These are phyloP conservation scores for Pseudomyrmex concolor DNA, from an alignment of 1,140 invertebrate species.

Conservation along the genomic window DNA sequence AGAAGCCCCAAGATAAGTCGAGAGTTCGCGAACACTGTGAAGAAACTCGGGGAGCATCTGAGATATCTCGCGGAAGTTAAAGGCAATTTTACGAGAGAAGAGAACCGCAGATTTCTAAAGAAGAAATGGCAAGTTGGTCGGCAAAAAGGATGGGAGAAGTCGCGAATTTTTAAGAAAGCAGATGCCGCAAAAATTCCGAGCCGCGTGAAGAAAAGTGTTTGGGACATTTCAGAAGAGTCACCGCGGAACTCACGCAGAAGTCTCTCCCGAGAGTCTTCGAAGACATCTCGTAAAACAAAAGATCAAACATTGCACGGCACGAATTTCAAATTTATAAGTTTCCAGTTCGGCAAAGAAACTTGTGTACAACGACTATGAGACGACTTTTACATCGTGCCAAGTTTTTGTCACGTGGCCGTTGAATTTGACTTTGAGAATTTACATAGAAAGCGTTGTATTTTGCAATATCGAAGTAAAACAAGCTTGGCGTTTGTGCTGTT, in stretches of 20 bases:
- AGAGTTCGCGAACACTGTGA: slow-evolving; percentile 7
- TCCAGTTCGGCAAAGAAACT: not conserved
- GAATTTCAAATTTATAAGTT: slow-evolving; percentile 19
- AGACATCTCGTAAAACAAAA: not conserved
- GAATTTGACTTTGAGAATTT: slow-evolving; percentile 9
- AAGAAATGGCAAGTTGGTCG: slow-evolving; percentile 32
- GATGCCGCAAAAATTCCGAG: slow-evolving; percentile 28
- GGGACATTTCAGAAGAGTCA: slow-evolving; percentile 6
- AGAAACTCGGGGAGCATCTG: slow-evolving; percentile 8
- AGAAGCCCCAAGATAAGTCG: slow-evolving; percentile 32
- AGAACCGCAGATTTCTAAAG: slow-evolving; percentile 33
- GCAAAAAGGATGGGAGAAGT: slow-evolving; percentile 15
- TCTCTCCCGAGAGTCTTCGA: slow-evolving; percentile 10
- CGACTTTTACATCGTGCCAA: slow-evolving; percentile 29
- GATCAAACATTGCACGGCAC: too few species aligned
- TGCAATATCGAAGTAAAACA: not conserved
- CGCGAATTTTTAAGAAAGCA: slow-evolving; percentile 17
- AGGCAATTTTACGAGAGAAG: not conserved
- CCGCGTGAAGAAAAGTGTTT: slow-evolving; percentile 32
- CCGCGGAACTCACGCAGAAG: not conserved
- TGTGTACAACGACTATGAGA: slow-evolving; percentile 16
- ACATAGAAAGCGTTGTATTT: not conserved
- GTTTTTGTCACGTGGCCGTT: slow-evolving; percentile 45
- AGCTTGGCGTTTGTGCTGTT: not conserved
- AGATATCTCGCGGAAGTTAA: slow-evolving; percentile 43